Evolutionary conservation across 1,140 invertebrate species (phyloP).

Genomic region (Brachionus rotundiformis): DNA sequence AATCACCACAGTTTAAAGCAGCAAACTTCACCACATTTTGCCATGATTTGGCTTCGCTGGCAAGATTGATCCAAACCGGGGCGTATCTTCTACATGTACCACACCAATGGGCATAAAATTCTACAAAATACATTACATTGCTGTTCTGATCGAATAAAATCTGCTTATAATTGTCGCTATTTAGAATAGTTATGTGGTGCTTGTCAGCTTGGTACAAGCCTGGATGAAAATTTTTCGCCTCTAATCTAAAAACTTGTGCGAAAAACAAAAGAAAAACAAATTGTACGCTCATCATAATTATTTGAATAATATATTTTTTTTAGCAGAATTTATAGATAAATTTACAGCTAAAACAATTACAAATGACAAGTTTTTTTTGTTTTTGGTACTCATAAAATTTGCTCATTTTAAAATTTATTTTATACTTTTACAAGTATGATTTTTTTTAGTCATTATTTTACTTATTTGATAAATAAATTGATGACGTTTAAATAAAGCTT

Average conservation of each 20-base stretch:
- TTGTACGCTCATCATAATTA: background rate
- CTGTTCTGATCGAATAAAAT: constrained; percentile 34
- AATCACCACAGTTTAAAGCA: constrained; percentile 52
- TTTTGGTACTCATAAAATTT: background rate
- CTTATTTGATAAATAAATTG: constrained; percentile 4
- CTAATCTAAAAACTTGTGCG: background rate
- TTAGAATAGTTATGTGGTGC: background rate
- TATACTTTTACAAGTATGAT: background rate
- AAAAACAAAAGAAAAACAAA: background rate
- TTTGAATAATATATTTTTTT: constrained; percentile 1
- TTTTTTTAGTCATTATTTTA: background rate
- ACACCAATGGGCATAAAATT: constrained; percentile 64
- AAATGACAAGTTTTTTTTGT: background rate
- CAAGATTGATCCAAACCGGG: background rate
- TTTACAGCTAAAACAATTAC: background rate
- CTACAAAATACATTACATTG: constrained; percentile 58
- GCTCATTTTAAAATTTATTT: background rate
- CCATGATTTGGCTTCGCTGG: background rate
- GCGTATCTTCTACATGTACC: constrained; percentile 62
- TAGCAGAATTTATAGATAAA: background rate
- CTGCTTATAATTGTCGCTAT: constrained; percentile 1
- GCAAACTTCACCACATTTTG: constrained; percentile 54
- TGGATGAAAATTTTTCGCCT: background rate
- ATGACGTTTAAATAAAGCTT: constrained; percentile 5
- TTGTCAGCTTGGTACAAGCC: background rate